Evolutionary conservation across 2,888 invertebrate genomes (phyloP), one percentile per base, ranked within the genome.

Genomic region (Ormia ochracea): DNA sequence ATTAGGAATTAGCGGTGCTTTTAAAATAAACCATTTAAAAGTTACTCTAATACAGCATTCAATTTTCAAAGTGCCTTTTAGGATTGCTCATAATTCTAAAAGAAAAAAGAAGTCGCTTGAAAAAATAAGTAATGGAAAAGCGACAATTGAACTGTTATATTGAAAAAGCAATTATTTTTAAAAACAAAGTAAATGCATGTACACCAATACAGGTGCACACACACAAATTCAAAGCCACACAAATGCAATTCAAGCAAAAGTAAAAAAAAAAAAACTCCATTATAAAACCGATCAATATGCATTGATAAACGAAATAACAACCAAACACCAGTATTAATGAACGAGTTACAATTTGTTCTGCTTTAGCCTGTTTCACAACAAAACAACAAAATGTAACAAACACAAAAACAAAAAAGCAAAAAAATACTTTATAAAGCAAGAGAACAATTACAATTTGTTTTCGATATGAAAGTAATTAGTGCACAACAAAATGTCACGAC

Each of bases 401-500:
- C n/a, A n/a, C n/a, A n/a, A 41, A 38, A 28, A 41, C 28, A 14
- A 14, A 21, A 12, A 48, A 48, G 14, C 1, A 36, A 4, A n/a
- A 43, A 63, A 50, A n/a, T 17, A 36, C 36, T 43, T 10, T 52
- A 17, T 52, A 14, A 31, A 61, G 61, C 41, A 75, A 41, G 14
- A 54, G 19, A 59, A 72, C 66, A 72, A 72, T 61, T 68, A 61
- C 75, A 74, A 74, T 74, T 61, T 81, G 77, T 70, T 73, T 65
- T 50, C 36, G 50, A 50, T 50, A 21, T 63, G 52, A 68, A 68
- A 48, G 72, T 81, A 82, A 82, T 81, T 81, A 78, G 82, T 75
- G 82, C 82, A 76, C 82, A 81, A 73, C 82, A 82, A 81, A 78
- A 73, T 81, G 76, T 81, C 82, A 82, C 73, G 82, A 75, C 78